Base-by-base conservation (phyloP, 2,797 vertebrate species). In the Phataginus tetradactyla region DNA sequence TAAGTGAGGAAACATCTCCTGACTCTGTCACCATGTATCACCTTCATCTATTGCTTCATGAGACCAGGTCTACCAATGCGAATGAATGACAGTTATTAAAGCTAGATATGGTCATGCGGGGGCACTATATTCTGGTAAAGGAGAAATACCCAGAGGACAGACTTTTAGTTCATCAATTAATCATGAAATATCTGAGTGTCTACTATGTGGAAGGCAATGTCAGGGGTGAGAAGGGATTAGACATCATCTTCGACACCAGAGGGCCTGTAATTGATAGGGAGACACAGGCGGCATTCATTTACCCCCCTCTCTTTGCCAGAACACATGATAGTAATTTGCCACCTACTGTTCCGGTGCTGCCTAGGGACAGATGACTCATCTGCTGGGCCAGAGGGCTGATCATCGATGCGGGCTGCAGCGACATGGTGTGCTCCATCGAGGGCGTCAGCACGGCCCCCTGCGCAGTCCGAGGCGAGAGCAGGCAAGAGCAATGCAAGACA, bases 401-500 rank as follows among this genome's bases (percentile, higher is more conserved):
- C 99, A 99, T 99, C 1, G 99, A 99, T 5, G 99, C 96, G 10
- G 99, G 99, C 98, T 99, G 99, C 99, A 99, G 99, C 99, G 99
- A 99, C 99, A 99, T 99, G 91, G 99, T 99, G 79, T 99, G 99
- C 98, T 99, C 99, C 99, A 99, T 99, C 97, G 99, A 99, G 98
- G 99, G 99, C 96, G 99, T 99, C 99, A 99, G 97, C 97, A 99
- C 99, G 96, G 99, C 99, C 98, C 99, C 99, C 99, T 99, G 63
- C 17, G 71, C 98, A 96, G 94, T 94, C 53, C 90, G 96, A 93
- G 95, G 96, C 75, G 95, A 92, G 80, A 63, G 23, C 29, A 93
- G 95, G 96, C 75, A 95, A 92, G 80, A 63, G 23, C 29, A 57
- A 86, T 2, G 45, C 59, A 21, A 96, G 86, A 75, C 20, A 95